Evolutionary conservation across 2,888 invertebrate species (phyloP), one percentile per base, ranked within the genome.

Genomic region (Terebella lapidaria): DNA sequence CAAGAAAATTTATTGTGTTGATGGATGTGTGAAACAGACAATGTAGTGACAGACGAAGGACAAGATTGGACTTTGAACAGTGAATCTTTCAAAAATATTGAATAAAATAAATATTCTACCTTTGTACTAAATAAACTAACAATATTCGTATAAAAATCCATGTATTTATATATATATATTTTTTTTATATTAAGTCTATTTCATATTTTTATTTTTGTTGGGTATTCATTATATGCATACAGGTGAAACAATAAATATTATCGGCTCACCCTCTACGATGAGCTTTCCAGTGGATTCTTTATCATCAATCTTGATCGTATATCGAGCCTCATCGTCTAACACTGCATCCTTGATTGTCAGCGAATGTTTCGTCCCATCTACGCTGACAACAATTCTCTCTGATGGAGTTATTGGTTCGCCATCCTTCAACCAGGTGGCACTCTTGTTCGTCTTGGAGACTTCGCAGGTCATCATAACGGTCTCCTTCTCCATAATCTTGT

Each of bases 391-490:
- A 24, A 62, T 24, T 2, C 60, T 42, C 26, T 61, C 62, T 3
- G 45, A 24, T 2, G 56, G 46, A 15, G 26, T 30, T 10, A 61
- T 29, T 10, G 18, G 67, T 45, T 70, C 66, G 47, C 71, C 73
- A 57, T 74, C 71, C 59, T 72, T 62, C 63, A 65, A 70, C 85
- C 85, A 79, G 26, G 66, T 67, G 26, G 75, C 74, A 42, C 70
- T 68, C 62, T 71, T 70, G 67, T 72, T 69, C 18, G 75, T 74
- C 62, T 76, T 74, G 65, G 69, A 73, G 61, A 78, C 70, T 65
- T 78, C 89, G 15, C 94, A 91, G 2, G 87, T 87, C 68, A 95
- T 72, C 15, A 70, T 70, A 29, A 72, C 72, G 3, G 71, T 72
- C 42, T 71, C 67, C 26, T 74, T 70, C 59, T 73, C 74, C 24